Evolutionary conservation across 1,140 invertebrate species (phyloP), one percentile per base, ranked within the genome.

Genomic region (Pogonus chalceus): DNA sequence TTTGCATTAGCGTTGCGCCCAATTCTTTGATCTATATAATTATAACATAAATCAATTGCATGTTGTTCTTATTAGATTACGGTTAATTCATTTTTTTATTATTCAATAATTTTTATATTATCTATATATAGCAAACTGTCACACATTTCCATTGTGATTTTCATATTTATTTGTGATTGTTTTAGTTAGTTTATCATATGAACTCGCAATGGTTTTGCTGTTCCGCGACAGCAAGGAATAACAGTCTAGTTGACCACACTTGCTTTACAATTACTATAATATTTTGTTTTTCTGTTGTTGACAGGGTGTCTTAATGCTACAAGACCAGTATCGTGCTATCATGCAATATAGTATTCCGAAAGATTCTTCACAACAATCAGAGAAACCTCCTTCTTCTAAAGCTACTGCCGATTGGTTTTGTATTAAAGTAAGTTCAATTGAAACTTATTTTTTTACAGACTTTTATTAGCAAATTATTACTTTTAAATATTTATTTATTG

Each of bases 331-430:
- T 62, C 75, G 81, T 47, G 81, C 82, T 35, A 74, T 82, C 4
- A 79, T 86, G 75, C 82, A 85, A 63, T 86, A 83, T 67, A 85
- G 83, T 63, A 81, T 82, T 61, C 76, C 77, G 16, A 79, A 79
- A 62, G 78, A 80, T 57, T 31, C 58, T 9, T 60, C 52, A 49
- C 67, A 63, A 35, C 70, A 73, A 63, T 62, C 69, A 35, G 79
- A 79, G 65, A 79, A 79, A 64, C 70, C 62, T 58, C 72, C 71
- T 12, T 62, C 69, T 21, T 62, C 68, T 59, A 80, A 79, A 58
- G 75, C 77, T 48, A 73, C 70, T 0, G 77, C 81, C 26, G 82
- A 83, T 63, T 83, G 81, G 82, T 79, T 81, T 64, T 84, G 82
- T 59, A 77, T 79, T 46, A 83, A 83, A 72, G 81, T 82, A 59